Evolutionary conservation across 1,140 invertebrate genomes (phyloP).

Genomic region (Rhyacophila brunnea): DNA sequence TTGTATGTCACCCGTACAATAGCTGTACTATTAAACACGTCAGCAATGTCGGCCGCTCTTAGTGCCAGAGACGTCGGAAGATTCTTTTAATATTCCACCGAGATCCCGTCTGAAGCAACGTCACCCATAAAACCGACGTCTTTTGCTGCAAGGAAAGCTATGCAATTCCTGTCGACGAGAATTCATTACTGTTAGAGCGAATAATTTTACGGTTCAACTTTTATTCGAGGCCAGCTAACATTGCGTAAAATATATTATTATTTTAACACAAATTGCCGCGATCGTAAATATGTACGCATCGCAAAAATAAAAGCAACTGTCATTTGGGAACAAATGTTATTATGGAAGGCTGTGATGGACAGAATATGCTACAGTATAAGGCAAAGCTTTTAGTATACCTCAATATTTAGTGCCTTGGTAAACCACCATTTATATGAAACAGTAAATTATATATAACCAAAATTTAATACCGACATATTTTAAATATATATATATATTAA

Average conservation of each 20-base stretch:
- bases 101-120: neutral
- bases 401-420: too few species aligned
- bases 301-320: slow-evolving; percentile 3
- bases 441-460: too few species aligned
- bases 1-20: too few species aligned
- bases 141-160: neutral
- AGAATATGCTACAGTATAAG: too few species aligned
- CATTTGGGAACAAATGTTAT: neutral
- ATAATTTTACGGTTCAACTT: slow-evolving; percentile 25
- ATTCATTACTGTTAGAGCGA: slow-evolving; percentile 18
- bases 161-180: slow-evolving; percentile 6
- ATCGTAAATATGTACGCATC: slow-evolving; percentile 11
- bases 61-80: too few species aligned
- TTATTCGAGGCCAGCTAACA: slow-evolving; percentile 16
- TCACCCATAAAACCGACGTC: slow-evolving; percentile 6
- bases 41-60: too few species aligned
- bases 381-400: too few species aligned
- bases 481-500: too few species aligned
- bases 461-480: too few species aligned
- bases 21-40: too few species aligned
- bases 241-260: slow-evolving; percentile 17
- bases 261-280: slow-evolving; percentile 10
- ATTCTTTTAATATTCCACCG: too few species aligned
- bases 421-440: too few species aligned
- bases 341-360: neutral